phyloP scores from a whole-genome alignment of 2,113 vertebrate genomes.

The Lophura nycthemera region DNA sequence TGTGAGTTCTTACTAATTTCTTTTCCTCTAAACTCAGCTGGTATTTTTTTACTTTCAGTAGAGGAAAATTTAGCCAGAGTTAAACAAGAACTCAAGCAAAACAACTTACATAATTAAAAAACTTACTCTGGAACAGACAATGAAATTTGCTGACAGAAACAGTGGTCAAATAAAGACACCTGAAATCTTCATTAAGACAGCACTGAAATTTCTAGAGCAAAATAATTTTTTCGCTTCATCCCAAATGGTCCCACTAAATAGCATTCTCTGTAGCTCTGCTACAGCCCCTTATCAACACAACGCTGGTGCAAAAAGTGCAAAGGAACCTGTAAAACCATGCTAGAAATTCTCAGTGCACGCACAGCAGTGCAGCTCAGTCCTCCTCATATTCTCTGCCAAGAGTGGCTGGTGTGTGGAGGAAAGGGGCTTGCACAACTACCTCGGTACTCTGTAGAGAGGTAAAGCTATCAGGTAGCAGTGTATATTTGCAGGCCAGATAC shows the following conservation, averaged over 20 bases:
- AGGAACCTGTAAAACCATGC: neutral
- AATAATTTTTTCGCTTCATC: neutral
- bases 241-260: neutral
- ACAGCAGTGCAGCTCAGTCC: neutral
- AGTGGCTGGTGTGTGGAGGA: neutral
- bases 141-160: neutral
- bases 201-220: neutral
- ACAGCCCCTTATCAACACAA: neutral
- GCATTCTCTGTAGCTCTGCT: neutral
- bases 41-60: neutral
- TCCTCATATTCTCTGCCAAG: neutral
- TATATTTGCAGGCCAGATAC: neutral
- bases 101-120: neutral
- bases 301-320: accelerated
- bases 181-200: neutral
- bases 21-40: neutral
- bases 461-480: neutral
- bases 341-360: neutral
- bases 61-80: neutral
- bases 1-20: neutral
- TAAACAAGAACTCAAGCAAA: neutral
- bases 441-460: neutral
- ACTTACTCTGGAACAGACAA: neutral
- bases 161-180: neutral
- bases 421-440: neutral